phyloP scores from a whole-genome alignment of 64 coral and sea anemone genomes.

The Stylophora pistillata region DNA sequence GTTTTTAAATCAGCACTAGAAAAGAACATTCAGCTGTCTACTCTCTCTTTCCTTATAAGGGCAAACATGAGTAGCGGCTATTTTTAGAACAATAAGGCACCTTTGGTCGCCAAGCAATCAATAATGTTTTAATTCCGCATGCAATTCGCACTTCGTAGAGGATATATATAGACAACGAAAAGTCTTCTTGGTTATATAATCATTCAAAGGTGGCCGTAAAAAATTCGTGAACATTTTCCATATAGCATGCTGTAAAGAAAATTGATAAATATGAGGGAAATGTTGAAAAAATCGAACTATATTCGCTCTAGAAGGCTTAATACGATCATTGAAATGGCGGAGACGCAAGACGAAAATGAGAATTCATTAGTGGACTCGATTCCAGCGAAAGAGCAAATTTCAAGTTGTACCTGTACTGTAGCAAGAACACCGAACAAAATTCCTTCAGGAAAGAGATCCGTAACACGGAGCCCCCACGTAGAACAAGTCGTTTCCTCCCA shows the following conservation, averaged over 20 bases:
- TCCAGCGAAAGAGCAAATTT: neutral
- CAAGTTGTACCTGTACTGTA: neutral
- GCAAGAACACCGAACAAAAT: neutral
- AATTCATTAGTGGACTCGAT: neutral
- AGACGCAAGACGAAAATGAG: constrained; percentile 14
- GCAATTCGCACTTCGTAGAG: neutral
- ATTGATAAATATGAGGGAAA: neutral
- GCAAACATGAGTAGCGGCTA: neutral
- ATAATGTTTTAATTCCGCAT: constrained; percentile 2
- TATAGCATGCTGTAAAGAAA: neutral
- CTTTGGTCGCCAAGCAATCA: constrained; percentile 18
- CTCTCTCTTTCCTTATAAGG: neutral
- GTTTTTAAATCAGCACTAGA: neutral
- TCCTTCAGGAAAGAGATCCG: neutral
- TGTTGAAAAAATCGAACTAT: neutral
- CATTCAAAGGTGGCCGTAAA: neutral
- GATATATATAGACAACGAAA: neutral
- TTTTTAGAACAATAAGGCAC: neutral
- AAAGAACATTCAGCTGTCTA: neutral
- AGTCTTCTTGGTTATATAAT: neutral
- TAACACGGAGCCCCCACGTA: neutral
- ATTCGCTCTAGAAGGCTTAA: neutral
- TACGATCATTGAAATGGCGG: constrained; percentile 5
- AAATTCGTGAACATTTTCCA: neutral
- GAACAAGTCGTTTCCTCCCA: neutral